These are phyloP conservation scores for Falco cherrug DNA, from an alignment of 2,797 vertebrate species.

Conservation along the genomic window DNA sequence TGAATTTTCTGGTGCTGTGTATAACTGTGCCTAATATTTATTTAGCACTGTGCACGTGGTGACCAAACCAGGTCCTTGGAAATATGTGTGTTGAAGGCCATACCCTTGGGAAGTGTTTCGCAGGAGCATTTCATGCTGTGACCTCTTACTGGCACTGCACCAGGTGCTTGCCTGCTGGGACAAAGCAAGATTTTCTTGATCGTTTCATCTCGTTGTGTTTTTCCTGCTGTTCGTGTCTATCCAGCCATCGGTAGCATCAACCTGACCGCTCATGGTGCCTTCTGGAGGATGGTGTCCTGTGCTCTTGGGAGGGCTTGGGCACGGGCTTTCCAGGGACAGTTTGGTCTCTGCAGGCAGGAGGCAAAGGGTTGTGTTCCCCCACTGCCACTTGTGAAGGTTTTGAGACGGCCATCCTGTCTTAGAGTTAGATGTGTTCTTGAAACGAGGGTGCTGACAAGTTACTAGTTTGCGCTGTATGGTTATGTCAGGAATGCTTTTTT, in stretches of 20 bases:
- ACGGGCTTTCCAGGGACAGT: neutral
- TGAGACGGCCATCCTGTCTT: accelerated
- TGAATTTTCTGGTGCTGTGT: neutral
- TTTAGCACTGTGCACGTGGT: neutral
- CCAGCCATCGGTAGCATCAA: neutral
- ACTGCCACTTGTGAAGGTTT: neutral
- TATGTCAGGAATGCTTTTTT: neutral
- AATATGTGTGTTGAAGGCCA: neutral
- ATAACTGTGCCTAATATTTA: neutral
- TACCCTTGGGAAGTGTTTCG: slow-evolving; percentile 44
- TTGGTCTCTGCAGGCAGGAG: neutral
- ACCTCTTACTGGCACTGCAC: neutral
- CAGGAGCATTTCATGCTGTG: neutral
- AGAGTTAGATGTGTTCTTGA: neutral
- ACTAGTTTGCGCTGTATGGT: neutral
- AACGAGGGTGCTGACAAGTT: neutral
- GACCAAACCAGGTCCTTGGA: slow-evolving; percentile 27
- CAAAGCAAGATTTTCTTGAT: neutral
- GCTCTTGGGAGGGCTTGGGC: neutral
- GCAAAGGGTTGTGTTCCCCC: neutral
- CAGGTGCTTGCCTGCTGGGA: neutral
- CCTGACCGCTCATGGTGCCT: neutral
- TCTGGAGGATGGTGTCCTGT: neutral
- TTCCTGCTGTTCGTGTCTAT: accelerated
- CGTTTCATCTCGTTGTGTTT: neutral